Evolutionary conservation across 1,140 invertebrate genomes (phyloP).

Genomic region (Maconellicoccus hirsutus): DNA sequence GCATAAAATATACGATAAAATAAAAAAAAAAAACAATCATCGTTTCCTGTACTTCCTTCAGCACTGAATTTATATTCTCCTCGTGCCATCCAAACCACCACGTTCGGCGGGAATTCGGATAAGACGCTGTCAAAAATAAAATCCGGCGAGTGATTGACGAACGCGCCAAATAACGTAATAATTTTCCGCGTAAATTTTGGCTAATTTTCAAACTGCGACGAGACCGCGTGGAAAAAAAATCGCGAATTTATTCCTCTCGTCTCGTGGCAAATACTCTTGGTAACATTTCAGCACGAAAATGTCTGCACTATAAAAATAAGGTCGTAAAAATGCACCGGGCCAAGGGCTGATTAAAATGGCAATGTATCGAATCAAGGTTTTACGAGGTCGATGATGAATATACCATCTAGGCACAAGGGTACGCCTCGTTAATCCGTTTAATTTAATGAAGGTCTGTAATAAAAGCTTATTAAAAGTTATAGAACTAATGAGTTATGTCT

Average conservation of each 20-base stretch:
- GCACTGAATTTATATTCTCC: too few relatives aligned
- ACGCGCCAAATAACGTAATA: too few relatives aligned
- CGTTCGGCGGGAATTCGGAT: too few relatives aligned
- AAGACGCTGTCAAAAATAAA: too few relatives aligned
- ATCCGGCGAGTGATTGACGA: too few relatives aligned
- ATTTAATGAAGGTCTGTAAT: neutral
- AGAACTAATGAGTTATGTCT: neutral
- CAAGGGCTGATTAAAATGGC: neutral
- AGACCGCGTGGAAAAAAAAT: neutral
- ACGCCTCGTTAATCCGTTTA: constrained; percentile 2
- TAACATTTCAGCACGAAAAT: neutral
- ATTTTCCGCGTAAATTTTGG: neutral
- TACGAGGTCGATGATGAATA: neutral
- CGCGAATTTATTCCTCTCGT: neutral
- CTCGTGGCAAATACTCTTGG: too few relatives aligned
- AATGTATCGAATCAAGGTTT: neutral
- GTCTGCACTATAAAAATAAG: neutral
- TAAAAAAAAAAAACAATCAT: too few relatives aligned
- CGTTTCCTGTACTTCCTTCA: too few relatives aligned
- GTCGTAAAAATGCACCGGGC: neutral
- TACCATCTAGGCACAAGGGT: neutral
- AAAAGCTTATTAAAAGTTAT: neutral
- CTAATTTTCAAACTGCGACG: neutral
- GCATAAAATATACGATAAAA: too few relatives aligned
- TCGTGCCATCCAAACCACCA: too few relatives aligned